Evolutionary conservation across 1,140 invertebrate genomes (phyloP).

Genomic region (Contarinia nasturtii): DNA sequence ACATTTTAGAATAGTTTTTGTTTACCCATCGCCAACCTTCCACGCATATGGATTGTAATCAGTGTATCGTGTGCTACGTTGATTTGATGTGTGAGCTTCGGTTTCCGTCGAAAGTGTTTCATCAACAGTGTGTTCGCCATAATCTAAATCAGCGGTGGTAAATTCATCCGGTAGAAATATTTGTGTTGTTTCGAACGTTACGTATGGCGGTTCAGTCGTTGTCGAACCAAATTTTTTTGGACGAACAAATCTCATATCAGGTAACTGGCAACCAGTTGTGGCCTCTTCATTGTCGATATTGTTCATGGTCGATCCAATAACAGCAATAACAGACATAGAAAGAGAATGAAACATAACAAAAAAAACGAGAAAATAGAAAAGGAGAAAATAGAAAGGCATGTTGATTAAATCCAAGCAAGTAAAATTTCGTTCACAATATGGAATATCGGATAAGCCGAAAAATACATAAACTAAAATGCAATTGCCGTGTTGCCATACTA

Average conservation of each 20-base stretch:
- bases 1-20: not conserved
- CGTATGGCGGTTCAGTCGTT: conserved; percentile 19
- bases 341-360: too few relatives aligned
- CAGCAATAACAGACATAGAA: too few relatives aligned
- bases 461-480: too few relatives aligned
- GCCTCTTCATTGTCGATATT: conserved; percentile 12
- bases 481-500: too few relatives aligned
- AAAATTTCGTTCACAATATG: too few relatives aligned
- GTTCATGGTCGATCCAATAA: too few relatives aligned
- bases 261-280: conserved; percentile 19
- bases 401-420: too few relatives aligned
- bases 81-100: conserved; percentile 9
- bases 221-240: conserved; percentile 13
- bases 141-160: conserved; percentile 18
- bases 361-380: too few relatives aligned
- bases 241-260: conserved; percentile 22
- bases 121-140: conserved; percentile 15
- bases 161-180: conserved; percentile 22
- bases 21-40: not conserved
- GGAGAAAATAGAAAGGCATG: too few relatives aligned
- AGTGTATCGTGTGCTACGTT: conserved; percentile 11
- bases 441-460: too few relatives aligned
- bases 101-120: conserved; percentile 11
- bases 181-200: conserved; percentile 22
- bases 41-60: conserved; percentile 11